Base-by-base conservation (phyloP, 2,888 invertebrate species). In the Papilio gigon region DNA sequence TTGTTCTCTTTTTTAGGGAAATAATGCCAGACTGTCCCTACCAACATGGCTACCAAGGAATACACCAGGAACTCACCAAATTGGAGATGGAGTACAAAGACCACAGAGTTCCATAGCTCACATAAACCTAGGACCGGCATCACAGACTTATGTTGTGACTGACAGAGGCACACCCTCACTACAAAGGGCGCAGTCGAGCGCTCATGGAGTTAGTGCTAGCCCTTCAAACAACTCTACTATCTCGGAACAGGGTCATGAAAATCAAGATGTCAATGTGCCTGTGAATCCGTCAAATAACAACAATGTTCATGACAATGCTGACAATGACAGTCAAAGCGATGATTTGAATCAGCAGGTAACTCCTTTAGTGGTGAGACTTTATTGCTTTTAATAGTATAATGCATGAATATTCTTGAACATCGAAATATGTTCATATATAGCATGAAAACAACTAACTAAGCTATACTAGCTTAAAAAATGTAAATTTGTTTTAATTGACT, bases 261-360 rank as follows among this genome's bases (percentile, higher is more conserved):
- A 84, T 11, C 81, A 80, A 0, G 90, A 90, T 68, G 87, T 89
- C 62, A 90, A 89, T 79, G 84, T 86, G 4, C 89, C 90, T 0
- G 87, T 89, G 27, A 91, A 91, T 74, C 90, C 90, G 0, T 84
- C 89, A 2, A 91, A 90, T 72, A 91, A 90, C 70, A 91, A 91
- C 72, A 90, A 92, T 72, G 88, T 89, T 65, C 85, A 89, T 81
- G 90, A 90, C 70, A 88, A 88, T 77, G 83, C 81, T 30, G 92
- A 91, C 71, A 90, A 88, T 82, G 91, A 91, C 37, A 90, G 88
- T 68, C 88, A 89, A 72, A 91, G 92, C 81, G 92, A 92, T 68
- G 91, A 91, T 80, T 90, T 90, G 9, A 80, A 84, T 62, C 88
- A 88, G 71, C 90, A 90, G 89, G 92, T 91, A 73, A 73, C 74